Evolutionary conservation across 1,140 invertebrate species (phyloP), one percentile per base, ranked within the genome.

Genomic region (Drosophila triauraria): DNA sequence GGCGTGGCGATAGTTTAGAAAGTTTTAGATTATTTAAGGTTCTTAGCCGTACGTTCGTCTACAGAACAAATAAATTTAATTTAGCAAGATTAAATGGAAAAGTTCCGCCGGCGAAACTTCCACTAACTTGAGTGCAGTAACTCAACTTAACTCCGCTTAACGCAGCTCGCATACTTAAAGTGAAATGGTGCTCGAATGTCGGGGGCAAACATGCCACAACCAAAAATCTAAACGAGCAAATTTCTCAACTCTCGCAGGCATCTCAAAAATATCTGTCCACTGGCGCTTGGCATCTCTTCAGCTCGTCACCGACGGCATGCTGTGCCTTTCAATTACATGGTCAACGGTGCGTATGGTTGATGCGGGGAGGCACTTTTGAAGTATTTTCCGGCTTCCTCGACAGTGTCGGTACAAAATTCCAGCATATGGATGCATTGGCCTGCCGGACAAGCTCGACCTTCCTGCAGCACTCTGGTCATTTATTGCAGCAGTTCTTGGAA

Each of bases 401-500:
- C 43, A 38, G 72, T 75, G 74, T 46, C 61, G 54, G 17, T 50
- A 77, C 62, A 42, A 46, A 78, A 70, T 78, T 57, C 43, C 75
- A 78, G 75, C 54, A 78, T 78, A 53, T 69, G 72, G 46, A 40
- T 78, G 75, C 75, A 78, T 23, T 70, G 64, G 51, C 38, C 20
- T 56, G 51, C 35, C 57, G 23, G 27, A 51, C 58, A 63, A 42
- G 35, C 17, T 51, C 32, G 59, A 75, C 69, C 69, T 63, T 62
- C 42, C 43, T 59, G 61, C 71, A 42, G 20, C 61, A 50, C 74
- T 67, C 51, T 48, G 72, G 63, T 56, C 72, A 60, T 75, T 44
- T 65, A 58, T 62, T 78, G 75, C 75, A 78, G 56, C 47, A 43
- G 54, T 32, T 72, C 74, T 60, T 69, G 50, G 48, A 61, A 60